A percentile compares a stretch with the other conserved stretches of the same genome.
phyloP scores from a whole-genome alignment of 2,797 vertebrate species.

The Cryptoblepharus egeriae region DNA sequence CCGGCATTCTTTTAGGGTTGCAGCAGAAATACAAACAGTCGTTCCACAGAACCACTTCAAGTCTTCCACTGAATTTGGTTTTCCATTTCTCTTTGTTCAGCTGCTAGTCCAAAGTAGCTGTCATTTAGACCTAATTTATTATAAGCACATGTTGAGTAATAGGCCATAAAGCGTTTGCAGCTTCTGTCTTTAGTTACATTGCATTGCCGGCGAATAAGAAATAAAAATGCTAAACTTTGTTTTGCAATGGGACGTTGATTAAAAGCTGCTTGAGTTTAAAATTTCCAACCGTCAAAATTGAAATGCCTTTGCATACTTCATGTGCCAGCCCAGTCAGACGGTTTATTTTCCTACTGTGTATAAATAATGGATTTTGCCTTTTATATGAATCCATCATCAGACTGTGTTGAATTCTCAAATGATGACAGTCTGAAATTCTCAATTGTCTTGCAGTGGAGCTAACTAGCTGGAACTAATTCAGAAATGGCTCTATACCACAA shows the following conservation, averaged over 20 bases:
- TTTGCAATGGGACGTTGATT: conserved; percentile 79
- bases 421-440: conserved; percentile 76
- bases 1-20: background rate
- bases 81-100: conserved; percentile 47
- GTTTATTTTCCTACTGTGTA: conserved; percentile 79
- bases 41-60: background rate
- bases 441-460: conserved; percentile 79
- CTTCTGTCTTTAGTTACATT: conserved; percentile 78
- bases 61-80: conserved; percentile 48
- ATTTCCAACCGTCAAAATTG: conserved; percentile 76
- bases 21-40: background rate
- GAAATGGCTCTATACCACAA: conserved; percentile 69
- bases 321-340: conserved; percentile 61
- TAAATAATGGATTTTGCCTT: conserved; percentile 81
- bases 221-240: conserved; percentile 74
- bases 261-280: conserved; percentile 79
- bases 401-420: conserved; percentile 73
- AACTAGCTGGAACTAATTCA: conserved; percentile 84
- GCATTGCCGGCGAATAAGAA: conserved; percentile 68
- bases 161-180: conserved; percentile 73
- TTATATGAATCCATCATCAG: conserved; percentile 80
- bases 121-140: conserved; percentile 74
- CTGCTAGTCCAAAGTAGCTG: conserved; percentile 52
- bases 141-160: conserved; percentile 69
- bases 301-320: conserved; percentile 74